Percentiles rank a stretch among this genome's conserved stretches.
phyloP scores from a whole-genome alignment of 2,888 invertebrate genomes.

The Oxystoma pomonae region DNA sequence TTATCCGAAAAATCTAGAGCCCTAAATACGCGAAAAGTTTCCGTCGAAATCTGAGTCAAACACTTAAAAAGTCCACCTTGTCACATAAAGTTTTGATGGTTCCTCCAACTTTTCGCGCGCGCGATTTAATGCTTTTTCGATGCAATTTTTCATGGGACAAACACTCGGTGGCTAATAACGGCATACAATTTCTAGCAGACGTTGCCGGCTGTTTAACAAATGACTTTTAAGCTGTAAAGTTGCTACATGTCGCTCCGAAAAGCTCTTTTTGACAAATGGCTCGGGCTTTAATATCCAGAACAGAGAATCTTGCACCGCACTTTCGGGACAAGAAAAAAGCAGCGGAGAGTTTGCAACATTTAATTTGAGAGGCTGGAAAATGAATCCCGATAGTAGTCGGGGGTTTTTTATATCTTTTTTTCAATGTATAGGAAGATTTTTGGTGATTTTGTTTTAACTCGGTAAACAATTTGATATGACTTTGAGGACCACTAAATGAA shows the following conservation, averaged over 20 bases:
- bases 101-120: background rate
- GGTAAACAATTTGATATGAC: no score
- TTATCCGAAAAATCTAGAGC: no score
- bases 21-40: no score
- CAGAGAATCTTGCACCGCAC: conserved; percentile 20
- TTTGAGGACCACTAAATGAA: no score
- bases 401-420: no score
- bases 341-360: background rate
- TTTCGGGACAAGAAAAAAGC: conserved; percentile 21
- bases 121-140: background rate
- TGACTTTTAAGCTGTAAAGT: conserved; percentile 23
- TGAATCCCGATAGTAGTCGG: no score
- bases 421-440: no score
- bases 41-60: background rate
- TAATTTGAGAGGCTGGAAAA: no score
- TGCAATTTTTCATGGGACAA: background rate
- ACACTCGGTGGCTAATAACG: background rate
- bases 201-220: conserved; percentile 20
- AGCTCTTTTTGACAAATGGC: conserved; percentile 25
- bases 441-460: no score
- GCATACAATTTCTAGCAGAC: background rate
- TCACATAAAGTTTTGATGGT: background rate
- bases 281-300: conserved; percentile 22
- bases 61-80: background rate
- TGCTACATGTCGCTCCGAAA: conserved; percentile 14